phyloP scores from a whole-genome alignment of 2,797 vertebrate species.

The Furcifer pardalis region DNA sequence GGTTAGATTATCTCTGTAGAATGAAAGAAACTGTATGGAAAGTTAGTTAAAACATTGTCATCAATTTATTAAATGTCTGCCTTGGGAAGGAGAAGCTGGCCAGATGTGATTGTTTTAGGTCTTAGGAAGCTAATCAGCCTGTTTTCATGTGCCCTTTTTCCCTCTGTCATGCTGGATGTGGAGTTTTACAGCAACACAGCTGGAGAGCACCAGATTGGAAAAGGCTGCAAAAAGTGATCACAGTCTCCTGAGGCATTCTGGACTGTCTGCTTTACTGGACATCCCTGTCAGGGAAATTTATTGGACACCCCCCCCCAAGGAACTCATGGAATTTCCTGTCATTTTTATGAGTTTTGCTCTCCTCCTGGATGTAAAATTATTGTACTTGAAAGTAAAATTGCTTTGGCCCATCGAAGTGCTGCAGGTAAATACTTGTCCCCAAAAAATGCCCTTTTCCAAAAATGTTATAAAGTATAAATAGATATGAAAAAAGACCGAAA shows the following conservation, averaged over 20 bases:
- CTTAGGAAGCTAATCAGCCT: not conserved
- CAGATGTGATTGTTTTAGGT: not conserved
- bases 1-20: too few species aligned
- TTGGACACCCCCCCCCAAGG: conserved; percentile 10
- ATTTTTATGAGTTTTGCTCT: conserved; percentile 10
- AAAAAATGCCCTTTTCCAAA: not conserved
- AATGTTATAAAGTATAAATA: not conserved
- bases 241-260: conserved; percentile 7
- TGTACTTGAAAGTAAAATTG: conserved; percentile 31
- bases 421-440: not conserved
- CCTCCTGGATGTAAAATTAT: conserved; percentile 20
- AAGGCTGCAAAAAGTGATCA: not conserved
- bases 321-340: conserved; percentile 45
- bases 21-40: not conserved
- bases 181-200: not conserved
- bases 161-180: not conserved
- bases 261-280: not conserved
- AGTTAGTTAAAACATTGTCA: not conserved
- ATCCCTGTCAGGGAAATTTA: conserved; percentile 11
- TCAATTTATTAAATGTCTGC: not conserved
- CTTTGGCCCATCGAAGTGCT: conserved; percentile 24
- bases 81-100: not conserved
- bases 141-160: not conserved
- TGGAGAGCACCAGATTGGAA: not conserved
- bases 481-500: not conserved